Evolutionary conservation across 2,113 vertebrate genomes (phyloP).

Genomic region (Agapornis roseicollis): DNA sequence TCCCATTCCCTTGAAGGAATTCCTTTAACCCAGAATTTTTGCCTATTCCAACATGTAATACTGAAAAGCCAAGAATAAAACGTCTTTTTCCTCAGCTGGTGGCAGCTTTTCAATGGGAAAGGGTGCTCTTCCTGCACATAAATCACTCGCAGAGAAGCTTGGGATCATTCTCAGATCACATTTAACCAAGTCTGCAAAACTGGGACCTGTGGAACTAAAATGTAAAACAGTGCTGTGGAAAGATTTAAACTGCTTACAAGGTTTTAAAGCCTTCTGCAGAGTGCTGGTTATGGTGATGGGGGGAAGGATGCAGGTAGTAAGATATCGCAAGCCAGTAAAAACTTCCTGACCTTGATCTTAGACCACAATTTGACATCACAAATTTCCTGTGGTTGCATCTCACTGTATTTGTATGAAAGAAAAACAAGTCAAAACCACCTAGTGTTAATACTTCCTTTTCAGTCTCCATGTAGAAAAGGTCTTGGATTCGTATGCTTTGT

Average conservation of each 20-base stretch:
- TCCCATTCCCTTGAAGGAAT: neutral
- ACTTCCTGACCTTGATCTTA: neutral
- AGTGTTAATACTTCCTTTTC: neutral
- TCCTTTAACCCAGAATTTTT: neutral
- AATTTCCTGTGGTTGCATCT: neutral
- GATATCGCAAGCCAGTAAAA: neutral
- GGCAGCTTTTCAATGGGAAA: neutral
- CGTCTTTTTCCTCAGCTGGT: neutral
- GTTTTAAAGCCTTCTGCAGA: neutral
- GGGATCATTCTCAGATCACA: neutral
- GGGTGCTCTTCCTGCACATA: neutral
- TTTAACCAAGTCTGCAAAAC: neutral
- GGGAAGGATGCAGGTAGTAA: neutral
- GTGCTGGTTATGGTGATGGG: neutral
- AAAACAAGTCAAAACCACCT: neutral
- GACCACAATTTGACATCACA: neutral
- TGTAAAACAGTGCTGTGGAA: rapidly evolving
- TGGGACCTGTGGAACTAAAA: neutral
- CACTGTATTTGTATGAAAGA: neutral
- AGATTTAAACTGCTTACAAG: neutral
- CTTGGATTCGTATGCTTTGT: neutral
- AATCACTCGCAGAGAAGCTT: neutral
- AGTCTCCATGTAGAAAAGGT: neutral
- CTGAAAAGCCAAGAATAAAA: neutral
- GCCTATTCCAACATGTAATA: neutral